These are phyloP conservation scores for Pelochelys cantorii DNA, from an alignment of 2,797 vertebrate species.

Conservation along the genomic window DNA sequence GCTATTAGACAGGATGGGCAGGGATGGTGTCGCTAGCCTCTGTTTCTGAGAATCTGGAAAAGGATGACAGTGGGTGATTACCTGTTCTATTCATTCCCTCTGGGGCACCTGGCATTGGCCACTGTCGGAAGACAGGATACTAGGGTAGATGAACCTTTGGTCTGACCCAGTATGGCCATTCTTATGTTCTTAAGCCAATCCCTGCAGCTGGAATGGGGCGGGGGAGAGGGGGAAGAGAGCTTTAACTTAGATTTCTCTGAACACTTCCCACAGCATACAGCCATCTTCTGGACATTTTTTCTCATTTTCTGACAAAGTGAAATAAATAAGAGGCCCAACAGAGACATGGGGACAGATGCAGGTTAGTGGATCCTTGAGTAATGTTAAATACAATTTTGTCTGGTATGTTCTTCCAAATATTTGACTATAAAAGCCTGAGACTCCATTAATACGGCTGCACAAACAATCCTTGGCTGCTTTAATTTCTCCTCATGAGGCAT, in stretches of 20 bases:
- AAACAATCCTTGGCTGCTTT: neutral
- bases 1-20: no score
- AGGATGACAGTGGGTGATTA: no score
- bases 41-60: no score
- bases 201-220: neutral
- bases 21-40: no score
- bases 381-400: neutral
- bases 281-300: neutral
- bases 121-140: no score
- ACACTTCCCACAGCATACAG: neutral
- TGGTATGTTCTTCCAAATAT: neutral
- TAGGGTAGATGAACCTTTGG: no score
- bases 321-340: neutral
- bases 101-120: no score
- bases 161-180: no score
- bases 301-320: neutral
- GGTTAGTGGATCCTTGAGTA: neutral
- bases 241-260: neutral
- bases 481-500: neutral
- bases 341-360: rapidly evolving
- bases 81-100: no score
- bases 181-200: no score
- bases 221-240: neutral
- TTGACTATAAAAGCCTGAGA: neutral
- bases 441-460: neutral